These are phyloP conservation scores for Chironomus striatipennis DNA, from an alignment of 1,140 invertebrate species.

Conservation along the genomic window DNA sequence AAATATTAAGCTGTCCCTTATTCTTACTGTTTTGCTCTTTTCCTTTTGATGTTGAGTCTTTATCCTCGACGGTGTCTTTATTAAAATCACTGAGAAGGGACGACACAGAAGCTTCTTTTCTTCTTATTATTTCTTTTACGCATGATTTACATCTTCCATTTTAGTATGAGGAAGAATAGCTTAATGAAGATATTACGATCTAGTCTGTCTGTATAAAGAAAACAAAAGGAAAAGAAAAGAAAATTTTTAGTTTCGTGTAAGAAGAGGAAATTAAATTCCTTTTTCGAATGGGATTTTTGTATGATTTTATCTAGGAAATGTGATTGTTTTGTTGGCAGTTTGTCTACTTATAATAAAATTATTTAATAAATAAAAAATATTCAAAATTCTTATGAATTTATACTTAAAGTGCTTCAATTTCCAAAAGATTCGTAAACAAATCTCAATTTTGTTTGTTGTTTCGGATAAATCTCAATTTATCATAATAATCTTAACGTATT, in stretches of 20 bases:
- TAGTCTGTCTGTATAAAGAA: background rate
- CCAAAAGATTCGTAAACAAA: too few species aligned
- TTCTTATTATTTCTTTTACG: background rate
- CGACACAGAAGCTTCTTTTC: background rate
- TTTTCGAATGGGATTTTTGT: background rate
- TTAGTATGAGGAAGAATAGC: background rate
- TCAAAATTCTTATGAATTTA: too few species aligned
- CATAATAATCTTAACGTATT: too few species aligned
- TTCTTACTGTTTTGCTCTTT: too few species aligned
- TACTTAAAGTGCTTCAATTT: too few species aligned
- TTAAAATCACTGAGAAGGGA: background rate
- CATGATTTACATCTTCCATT: conserved; percentile 5
- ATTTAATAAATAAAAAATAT: background rate
- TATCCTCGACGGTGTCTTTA: background rate
- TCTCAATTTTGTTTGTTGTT: too few species aligned
- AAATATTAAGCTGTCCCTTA: too few species aligned
- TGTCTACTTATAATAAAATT: background rate
- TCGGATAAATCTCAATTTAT: too few species aligned
- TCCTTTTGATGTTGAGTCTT: background rate
- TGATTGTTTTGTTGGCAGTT: background rate
- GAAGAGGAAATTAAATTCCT: conserved; percentile 2
- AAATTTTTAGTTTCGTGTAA: background rate
- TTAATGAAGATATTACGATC: background rate
- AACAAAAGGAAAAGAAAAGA: background rate
- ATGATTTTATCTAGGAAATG: background rate